These are phyloP conservation scores for Ochlodes sylvanus DNA, from an alignment of 2,888 invertebrate genomes.

Conservation along the genomic window DNA sequence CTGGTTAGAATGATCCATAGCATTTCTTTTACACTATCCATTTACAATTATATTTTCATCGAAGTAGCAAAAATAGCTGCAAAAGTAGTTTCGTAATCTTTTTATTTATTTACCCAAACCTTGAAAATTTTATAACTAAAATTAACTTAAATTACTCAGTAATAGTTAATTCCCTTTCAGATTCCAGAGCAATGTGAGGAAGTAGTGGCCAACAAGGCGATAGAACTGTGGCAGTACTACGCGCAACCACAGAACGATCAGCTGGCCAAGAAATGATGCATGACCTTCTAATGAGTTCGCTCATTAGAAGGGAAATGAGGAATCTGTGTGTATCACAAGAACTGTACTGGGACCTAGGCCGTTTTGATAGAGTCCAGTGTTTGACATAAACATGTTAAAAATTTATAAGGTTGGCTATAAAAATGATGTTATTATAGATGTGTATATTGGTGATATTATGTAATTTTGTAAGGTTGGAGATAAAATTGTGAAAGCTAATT, in stretches of 20 bases:
- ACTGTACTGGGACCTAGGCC: not conserved
- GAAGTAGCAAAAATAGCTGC: no score
- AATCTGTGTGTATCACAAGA: not conserved
- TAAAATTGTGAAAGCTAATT: no score
- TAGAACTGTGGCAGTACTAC: constrained; percentile 94
- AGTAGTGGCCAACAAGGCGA: constrained; percentile 93
- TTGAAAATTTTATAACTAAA: no score
- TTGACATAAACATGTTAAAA: not conserved
- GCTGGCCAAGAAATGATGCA: constrained; percentile 81
- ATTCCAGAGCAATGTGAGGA: constrained; percentile 92
- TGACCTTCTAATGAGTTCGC: constrained; percentile 81
- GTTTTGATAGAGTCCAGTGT: not conserved
- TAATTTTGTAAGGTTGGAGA: no score
- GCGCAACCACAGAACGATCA: constrained; percentile 79
- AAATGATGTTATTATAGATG: not conserved
- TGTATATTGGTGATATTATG: no score
- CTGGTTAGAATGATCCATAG: no score
- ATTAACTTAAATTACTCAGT: no score
- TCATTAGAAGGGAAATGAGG: constrained; percentile 76
- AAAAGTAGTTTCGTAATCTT: no score
- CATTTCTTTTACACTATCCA: no score
- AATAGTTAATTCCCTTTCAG: constrained; percentile 66
- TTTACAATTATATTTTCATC: no score
- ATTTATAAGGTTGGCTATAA: not conserved
- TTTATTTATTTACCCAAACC: no score